phyloP scores from a whole-genome alignment of 2,888 invertebrate genomes.

The Cancer borealis region DNA sequence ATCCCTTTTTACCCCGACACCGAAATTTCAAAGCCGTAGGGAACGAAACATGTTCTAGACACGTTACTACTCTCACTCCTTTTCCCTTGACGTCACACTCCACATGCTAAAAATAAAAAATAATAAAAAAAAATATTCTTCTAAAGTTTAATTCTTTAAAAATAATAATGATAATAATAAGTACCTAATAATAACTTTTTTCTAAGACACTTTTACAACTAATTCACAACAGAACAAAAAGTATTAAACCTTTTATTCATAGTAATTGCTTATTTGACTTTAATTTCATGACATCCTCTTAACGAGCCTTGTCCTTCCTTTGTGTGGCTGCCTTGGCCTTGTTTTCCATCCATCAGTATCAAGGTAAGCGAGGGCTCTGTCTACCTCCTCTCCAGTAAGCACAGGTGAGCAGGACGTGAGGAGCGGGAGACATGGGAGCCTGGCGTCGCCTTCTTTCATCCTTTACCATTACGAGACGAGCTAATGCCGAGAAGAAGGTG shows the following conservation, averaged over 20 bases:
- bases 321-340: background rate
- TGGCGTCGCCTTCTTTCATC: background rate
- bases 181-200: background rate
- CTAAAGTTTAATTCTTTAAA: background rate
- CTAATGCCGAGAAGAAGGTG: background rate
- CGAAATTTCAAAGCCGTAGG: background rate
- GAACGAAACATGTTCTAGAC: background rate
- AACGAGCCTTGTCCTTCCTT: background rate
- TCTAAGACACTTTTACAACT: background rate
- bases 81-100: background rate
- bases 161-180: background rate
- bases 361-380: background rate
- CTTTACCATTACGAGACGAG: background rate
- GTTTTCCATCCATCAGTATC: background rate
- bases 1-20: background rate
- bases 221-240: background rate
- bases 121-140: background rate
- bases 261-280: background rate
- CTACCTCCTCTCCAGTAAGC: background rate
- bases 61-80: background rate
- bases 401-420: conserved; percentile 20
- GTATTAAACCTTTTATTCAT: background rate
- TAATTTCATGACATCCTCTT: background rate
- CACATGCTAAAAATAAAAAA: no score
- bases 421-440: conserved; percentile 10